Conservation (phyloP, 2,888 invertebrate species). For the Platypus cylindrus region DNA sequence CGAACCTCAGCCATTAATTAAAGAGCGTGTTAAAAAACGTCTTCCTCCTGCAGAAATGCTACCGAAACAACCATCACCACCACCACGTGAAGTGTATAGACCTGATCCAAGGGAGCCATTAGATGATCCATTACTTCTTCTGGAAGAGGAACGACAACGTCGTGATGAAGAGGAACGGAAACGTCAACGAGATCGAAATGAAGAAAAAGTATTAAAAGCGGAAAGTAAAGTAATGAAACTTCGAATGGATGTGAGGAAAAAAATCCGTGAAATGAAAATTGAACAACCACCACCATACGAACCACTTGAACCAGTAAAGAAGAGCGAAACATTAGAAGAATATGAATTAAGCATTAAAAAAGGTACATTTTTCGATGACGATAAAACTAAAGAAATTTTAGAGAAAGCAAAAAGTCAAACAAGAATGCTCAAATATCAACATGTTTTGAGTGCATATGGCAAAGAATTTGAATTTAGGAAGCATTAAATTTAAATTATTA, state of each 20-base stretch:
- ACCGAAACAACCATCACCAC: slow-evolving; percentile 17
- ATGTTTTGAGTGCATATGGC: slow-evolving; percentile 21
- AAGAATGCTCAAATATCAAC: slow-evolving; percentile 27
- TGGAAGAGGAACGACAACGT: slow-evolving; percentile 24
- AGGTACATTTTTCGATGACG: slow-evolving; percentile 33
- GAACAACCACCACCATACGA: slow-evolving; percentile 28
- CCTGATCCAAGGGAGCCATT: slow-evolving; percentile 22
- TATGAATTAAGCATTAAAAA: slow-evolving; percentile 30
- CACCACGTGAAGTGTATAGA: slow-evolving; percentile 21
- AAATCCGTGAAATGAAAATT: slow-evolving; percentile 28
- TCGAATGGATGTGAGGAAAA: slow-evolving; percentile 29
- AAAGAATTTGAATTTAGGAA: slow-evolving; percentile 24
- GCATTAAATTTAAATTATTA: too few relatives aligned
- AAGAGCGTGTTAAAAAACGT: slow-evolving; percentile 27
- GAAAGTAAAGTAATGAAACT: slow-evolving; percentile 29
- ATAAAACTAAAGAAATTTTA: slow-evolving; percentile 30
- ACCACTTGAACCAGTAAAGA: slow-evolving; percentile 30
- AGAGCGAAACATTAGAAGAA: slow-evolving; percentile 30
- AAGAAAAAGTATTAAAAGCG: slow-evolving; percentile 28
- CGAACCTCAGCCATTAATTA: slow-evolving; percentile 25
- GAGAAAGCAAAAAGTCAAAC: slow-evolving; percentile 29
- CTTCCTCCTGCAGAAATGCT: slow-evolving; percentile 18
- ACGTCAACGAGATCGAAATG: slow-evolving; percentile 27
- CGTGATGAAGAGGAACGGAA: slow-evolving; percentile 31
- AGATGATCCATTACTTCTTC: slow-evolving; percentile 26